Evolutionary conservation across 1,140 invertebrate species (phyloP).

Genomic region (Panulirus ornatus): DNA sequence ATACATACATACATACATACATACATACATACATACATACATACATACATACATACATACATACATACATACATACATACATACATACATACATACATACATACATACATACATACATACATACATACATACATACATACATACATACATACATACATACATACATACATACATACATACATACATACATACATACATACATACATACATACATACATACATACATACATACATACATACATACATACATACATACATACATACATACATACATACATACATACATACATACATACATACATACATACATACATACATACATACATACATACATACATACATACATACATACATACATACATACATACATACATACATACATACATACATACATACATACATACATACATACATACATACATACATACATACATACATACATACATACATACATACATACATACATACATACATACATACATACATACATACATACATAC

Average conservation of each 20-base stretch:
- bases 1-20: slow-evolving; percentile 1
- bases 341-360: background rate
- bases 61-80: background rate
- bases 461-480: too few species aligned
- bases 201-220: too few species aligned
- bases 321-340: background rate
- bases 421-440: slow-evolving; percentile 1
- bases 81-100: background rate
- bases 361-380: too few species aligned
- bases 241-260: slow-evolving; percentile 9
- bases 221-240: too few species aligned
- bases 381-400: too few species aligned
- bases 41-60: too few species aligned
- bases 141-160: background rate
- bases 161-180: slow-evolving; percentile 10
- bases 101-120: too few species aligned
- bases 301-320: too few species aligned
- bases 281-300: too few species aligned
- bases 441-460: too few species aligned
- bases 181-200: background rate
- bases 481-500: background rate
- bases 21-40: too few species aligned
- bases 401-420: background rate
- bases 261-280: background rate
- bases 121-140: too few species aligned